A percentile compares a stretch with the other conserved stretches of the same genome.
Conservation (phyloP, 2,113 vertebrate species). For the Albula goreensis region DNA sequence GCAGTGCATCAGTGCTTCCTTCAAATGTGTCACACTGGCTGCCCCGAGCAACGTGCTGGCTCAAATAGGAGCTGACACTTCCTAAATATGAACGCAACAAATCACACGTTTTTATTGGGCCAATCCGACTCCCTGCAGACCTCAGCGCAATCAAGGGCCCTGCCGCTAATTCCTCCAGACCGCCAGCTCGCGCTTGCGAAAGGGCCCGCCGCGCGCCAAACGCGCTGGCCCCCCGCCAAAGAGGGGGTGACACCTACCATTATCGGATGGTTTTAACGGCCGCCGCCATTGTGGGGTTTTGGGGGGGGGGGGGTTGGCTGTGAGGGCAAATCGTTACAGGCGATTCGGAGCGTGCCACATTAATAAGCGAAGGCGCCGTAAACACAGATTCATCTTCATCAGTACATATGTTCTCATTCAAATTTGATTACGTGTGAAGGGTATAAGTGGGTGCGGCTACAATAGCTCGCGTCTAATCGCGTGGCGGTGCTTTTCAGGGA, state of each 20-base stretch:
- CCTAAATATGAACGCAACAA: constrained; percentile 77
- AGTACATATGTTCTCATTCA: background rate
- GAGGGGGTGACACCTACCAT: constrained; percentile 50
- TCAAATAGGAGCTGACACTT: constrained; percentile 74
- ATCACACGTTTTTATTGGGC: constrained; percentile 74
- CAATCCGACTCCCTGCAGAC: constrained; percentile 59
- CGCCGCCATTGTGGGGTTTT: background rate
- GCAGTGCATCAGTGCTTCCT: constrained; percentile 73
- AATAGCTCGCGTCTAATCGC: background rate
- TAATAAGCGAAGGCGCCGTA: constrained; percentile 33
- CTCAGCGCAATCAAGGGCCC: constrained; percentile 69
- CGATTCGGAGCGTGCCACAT: constrained; percentile 28
- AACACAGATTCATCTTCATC: constrained; percentile 7
- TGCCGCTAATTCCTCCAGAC: constrained; percentile 64
- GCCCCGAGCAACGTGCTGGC: constrained; percentile 60
- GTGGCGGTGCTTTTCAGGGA: too few species aligned
- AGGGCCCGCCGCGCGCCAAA: constrained; percentile 41
- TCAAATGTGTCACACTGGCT: constrained; percentile 65
- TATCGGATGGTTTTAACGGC: constrained; percentile 47
- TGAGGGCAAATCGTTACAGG: constrained; percentile 9
- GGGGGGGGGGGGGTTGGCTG: constrained; percentile 12
- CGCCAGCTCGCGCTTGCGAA: constrained; percentile 62
- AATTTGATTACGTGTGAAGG: background rate
- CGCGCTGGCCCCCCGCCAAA: constrained; percentile 45
- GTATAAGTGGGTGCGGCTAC: background rate